phyloP scores from a whole-genome alignment of 2,113 vertebrate genomes.

The Syngnathus scovelli region DNA sequence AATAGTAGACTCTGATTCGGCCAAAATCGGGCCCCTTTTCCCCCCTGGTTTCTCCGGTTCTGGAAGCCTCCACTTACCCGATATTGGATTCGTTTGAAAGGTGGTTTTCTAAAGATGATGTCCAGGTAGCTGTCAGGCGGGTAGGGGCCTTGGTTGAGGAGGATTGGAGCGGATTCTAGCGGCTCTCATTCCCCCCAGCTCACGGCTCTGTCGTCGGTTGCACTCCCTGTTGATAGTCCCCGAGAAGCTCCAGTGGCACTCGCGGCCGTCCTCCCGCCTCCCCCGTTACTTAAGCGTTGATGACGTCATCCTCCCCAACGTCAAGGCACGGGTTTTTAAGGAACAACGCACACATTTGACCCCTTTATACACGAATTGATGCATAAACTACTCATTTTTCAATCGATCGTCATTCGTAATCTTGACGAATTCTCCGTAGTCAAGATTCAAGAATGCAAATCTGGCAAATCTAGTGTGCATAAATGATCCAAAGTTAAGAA shows the following conservation, averaged over 20 bases:
- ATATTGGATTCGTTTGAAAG: constrained; percentile 76
- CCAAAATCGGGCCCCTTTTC: constrained; percentile 65
- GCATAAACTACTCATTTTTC: neutral
- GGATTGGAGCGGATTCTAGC: constrained; percentile 84
- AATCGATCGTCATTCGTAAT: neutral
- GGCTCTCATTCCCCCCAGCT: constrained; percentile 70
- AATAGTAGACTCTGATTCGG: constrained; percentile 62
- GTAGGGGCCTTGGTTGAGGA: constrained; percentile 58
- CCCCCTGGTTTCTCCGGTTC: constrained; percentile 72
- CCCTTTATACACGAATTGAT: neutral
- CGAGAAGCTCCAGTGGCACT: constrained; percentile 47
- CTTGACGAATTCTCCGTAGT: neutral
- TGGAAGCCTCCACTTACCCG: constrained; percentile 57
- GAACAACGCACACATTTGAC: constrained; percentile 11
- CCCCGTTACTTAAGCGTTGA: constrained; percentile 57
- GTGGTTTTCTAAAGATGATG: constrained; percentile 71
- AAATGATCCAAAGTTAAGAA: neutral
- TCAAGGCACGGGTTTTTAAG: constrained; percentile 36
- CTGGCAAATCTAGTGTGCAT: neutral
- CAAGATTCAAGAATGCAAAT: too few relatives aligned
- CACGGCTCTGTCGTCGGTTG: constrained; percentile 52
- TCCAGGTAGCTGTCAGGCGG: constrained; percentile 77
- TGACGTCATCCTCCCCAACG: constrained; percentile 60
- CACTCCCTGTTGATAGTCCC: constrained; percentile 64
- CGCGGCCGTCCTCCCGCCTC: constrained; percentile 52